Evolutionary conservation across 2,888 invertebrate species (phyloP), one percentile per base, ranked within the genome.

Genomic region (Diaprepes abbreviatus): DNA sequence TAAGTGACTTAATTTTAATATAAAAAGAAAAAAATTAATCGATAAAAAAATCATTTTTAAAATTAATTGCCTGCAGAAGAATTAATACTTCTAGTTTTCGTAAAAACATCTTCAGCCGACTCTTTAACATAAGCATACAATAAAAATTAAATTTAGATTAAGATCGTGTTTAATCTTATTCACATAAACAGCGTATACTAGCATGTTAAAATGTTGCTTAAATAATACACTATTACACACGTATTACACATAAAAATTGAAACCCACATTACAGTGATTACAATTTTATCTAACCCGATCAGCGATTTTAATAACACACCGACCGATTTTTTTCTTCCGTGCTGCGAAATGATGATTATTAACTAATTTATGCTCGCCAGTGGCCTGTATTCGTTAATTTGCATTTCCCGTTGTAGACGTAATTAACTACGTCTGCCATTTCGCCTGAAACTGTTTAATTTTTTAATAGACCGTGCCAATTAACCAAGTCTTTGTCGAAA

Each of bases 251-350:
- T 19, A 19, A 43, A 43, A 43, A 43, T 43, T 9, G 7, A 19
- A 43, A 19, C 19, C 17, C 10, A 43, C 40, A 43, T 43, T 19
- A 43, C 17, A 43, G 10, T 10, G 4, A 19, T 19, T 43, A 43
- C 2, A 43, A 43, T 43, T 43, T 43, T 19, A 43, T 43, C 40
- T 43, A 43, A 19, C 40, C 10, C 40, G 40, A 43, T 43, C 40
- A 43, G 40, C 40, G 40, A 19, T 19, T 17, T 19, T 43, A 43
- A 43, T 43, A 19, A 43, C 40, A 43, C 40, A 43, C 19, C 40
- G 40, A 43, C 40, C 40, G 40, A 43, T 43, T 43, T 43, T 38
- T 43, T 43, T 43, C 40, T 43, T 43, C 40, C 40, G 40, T 43
- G 40, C 40, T 9, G 17, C 19, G 9, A 43, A 43, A 43, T 43